Evolutionary conservation across 2,797 vertebrate genomes (phyloP), one percentile per base, ranked within the genome.

Genomic region (Sebastes reedi): DNA sequence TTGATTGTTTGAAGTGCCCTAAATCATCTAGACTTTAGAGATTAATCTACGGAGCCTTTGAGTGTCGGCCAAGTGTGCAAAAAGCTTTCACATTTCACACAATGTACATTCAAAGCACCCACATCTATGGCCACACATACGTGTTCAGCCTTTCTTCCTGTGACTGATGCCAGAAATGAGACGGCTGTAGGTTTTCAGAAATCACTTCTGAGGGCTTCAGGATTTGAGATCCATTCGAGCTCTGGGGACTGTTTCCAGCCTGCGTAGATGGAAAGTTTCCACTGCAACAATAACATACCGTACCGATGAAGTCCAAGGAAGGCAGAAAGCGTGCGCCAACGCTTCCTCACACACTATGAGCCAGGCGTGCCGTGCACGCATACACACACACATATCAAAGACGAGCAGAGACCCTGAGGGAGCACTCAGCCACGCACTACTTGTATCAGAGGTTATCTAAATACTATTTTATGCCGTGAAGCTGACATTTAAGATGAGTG

Each of bases 191-290:
- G 42, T 25, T 86, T 75, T 80, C n/a, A 67, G 83, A 79, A 77
- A 39, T 54, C 46, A 42, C 61, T 72, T 81, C 14, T 68, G 24
- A 77, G 59, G 70, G 29, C 66, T 86, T 87, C 67, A 72, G 55
- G 52, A 78, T 74, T 70, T 68, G 8, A 87, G 80, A 86, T 85
- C 67, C 34, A 73, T 79, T 80, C 52, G 64, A 85, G 81, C 77
- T 87, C 78, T 16, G 18, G 62, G 76, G 83, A 81, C 79, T 42
- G 42, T 90, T 87, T 91, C 79, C 78, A 83, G 81, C 84, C 61
- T 77, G 25, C 30, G 5, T 11, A 75, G 86, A 92, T 85, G 85
- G 88, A 93, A 94, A 82, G 52, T 89, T 90, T 93, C 85, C 87
- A 87, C 87, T 79, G 86, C 71, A 85, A 88, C 86, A 93, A 82